Evolutionary conservation across 2,888 invertebrate genomes (phyloP).

Genomic region (Megastigmus dorsalis): DNA sequence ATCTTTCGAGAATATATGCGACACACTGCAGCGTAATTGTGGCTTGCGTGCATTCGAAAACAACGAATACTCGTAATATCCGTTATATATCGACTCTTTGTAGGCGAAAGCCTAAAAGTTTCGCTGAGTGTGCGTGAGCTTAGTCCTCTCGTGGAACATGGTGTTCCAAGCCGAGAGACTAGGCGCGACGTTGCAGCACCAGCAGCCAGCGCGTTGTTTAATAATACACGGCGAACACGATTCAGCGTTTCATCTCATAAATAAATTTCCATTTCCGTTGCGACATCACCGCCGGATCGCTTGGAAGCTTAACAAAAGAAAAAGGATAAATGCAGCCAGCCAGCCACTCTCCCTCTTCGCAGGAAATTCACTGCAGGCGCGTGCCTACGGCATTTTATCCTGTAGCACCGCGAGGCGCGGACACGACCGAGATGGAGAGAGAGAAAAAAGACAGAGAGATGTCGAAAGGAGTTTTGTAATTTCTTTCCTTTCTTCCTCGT

Average conservation of each 20-base stretch:
- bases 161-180: no score
- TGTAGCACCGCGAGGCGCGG: neutral
- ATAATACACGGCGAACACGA: slow-evolving; percentile 47
- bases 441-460: neutral
- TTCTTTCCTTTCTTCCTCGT: neutral
- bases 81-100: no score
- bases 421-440: no score
- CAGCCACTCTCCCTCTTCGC: neutral
- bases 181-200: neutral
- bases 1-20: no score
- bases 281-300: slow-evolving; percentile 1
- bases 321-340: neutral
- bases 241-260: slow-evolving; percentile 50
- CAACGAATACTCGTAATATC: no score
- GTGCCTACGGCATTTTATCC: no score
- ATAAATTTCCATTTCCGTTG: slow-evolving; percentile 46
- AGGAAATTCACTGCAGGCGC: slow-evolving; percentile 13
- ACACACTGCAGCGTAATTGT: no score
- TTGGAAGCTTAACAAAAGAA: slow-evolving; percentile 34
- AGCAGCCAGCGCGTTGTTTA: slow-evolving; percentile 17
- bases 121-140: no score
- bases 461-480: neutral
- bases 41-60: no score
- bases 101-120: no score
- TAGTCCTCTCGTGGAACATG: no score